Evolutionary conservation across 2,797 vertebrate genomes (phyloP).

Genomic region (Glossophaga mutica): DNA sequence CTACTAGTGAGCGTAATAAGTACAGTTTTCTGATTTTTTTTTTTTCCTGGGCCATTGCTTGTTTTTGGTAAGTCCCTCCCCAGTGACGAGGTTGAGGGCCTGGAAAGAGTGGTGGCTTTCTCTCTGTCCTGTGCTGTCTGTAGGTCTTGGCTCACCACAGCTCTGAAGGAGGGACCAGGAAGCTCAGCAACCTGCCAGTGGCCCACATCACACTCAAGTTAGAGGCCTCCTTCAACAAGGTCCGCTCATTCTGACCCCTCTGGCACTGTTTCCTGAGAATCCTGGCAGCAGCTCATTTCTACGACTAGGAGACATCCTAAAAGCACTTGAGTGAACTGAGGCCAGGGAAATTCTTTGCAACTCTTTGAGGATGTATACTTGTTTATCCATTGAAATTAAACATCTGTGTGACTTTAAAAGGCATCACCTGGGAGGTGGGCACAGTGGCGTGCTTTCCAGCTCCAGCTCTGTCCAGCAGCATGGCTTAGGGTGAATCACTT

Average conservation of each 20-base stretch:
- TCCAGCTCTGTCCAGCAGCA: not conserved
- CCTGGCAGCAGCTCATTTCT: conserved; percentile 28
- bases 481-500: not conserved
- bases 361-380: not conserved
- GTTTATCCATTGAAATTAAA: conserved; percentile 22
- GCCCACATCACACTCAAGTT: not conserved
- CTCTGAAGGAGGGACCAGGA: conserved; percentile 16
- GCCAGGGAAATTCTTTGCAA: not conserved
- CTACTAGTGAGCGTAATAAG: not conserved
- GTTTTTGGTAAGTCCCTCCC: conserved; percentile 56
- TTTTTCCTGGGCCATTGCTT: not conserved
- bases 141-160: not conserved
- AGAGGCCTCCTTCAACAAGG: not conserved
- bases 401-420: conserved; percentile 18
- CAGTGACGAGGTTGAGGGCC: conserved; percentile 41
- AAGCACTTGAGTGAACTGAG: conserved; percentile 3
- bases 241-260: not conserved
- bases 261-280: conserved; percentile 12
- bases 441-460: not conserved
- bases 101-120: not conserved
- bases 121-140: not conserved
- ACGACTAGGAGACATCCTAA: not conserved
- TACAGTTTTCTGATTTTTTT: not conserved
- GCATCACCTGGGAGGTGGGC: not conserved
- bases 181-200: not conserved